A percentile compares a stretch with the other conserved stretches of the same genome.
These are phyloP conservation scores for Nymphalis urticae DNA, from an alignment of 2,888 invertebrate genomes.

Conservation along the genomic window DNA sequence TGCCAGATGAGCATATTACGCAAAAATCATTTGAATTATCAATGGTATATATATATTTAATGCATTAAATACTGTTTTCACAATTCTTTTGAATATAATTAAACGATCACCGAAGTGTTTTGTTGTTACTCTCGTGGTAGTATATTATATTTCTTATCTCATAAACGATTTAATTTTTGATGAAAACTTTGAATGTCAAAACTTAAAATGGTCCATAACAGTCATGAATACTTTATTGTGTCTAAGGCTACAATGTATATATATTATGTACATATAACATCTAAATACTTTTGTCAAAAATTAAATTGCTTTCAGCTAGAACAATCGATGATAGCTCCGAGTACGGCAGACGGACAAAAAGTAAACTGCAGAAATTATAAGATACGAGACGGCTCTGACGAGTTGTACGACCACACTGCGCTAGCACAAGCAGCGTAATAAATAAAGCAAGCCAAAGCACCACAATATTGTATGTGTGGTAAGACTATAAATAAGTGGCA, in stretches of 20 bases:
- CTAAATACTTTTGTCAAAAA: no score
- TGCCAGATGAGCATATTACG: slow-evolving; percentile 28
- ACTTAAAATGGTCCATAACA: no score
- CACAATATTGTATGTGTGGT: slow-evolving; percentile 48
- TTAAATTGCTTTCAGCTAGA: background rate
- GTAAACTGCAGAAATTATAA: slow-evolving; percentile 48
- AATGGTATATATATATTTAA: background rate
- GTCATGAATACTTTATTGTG: no score
- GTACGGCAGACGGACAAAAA: slow-evolving; percentile 63
- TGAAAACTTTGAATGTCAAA: no score
- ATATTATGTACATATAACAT: no score
- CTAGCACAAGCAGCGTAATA: slow-evolving; percentile 40
- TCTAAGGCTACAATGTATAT: no score
- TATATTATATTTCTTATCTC: no score
- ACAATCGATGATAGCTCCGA: slow-evolving; percentile 8
- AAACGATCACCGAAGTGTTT: background rate
- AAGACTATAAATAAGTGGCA: slow-evolving; percentile 47
- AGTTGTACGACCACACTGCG: slow-evolving; percentile 45
- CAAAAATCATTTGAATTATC: slow-evolving; percentile 2
- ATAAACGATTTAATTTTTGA: no score
- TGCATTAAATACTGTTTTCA: background rate
- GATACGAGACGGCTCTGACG: slow-evolving; percentile 49
- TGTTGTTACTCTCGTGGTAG: no score
- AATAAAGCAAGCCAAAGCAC: slow-evolving; percentile 41
- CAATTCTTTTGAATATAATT: background rate